A percentile compares a stretch with the other conserved stretches of the same genome.
These are phyloP conservation scores for Diacarnus erythraeanus DNA, from an alignment of 37 sponge, comb jelly and placozoan genomes.

Conservation along the genomic window DNA sequence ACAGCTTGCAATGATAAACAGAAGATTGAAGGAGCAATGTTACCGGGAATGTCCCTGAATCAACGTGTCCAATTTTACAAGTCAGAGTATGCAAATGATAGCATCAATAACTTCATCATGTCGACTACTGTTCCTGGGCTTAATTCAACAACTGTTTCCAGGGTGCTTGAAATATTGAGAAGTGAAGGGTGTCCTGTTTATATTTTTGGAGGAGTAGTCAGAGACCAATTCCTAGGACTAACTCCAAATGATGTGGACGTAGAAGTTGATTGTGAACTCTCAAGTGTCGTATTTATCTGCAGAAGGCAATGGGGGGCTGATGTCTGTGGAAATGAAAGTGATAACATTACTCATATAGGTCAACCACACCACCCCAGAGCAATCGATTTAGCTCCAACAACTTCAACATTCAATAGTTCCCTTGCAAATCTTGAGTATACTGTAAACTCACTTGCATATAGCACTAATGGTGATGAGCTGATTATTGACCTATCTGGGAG, in stretches of 20 bases:
- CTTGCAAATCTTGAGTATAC: conserved; percentile 22
- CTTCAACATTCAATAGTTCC: neutral
- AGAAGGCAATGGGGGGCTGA: neutral
- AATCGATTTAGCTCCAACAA: conserved; percentile 4
- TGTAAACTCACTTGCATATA: conserved; percentile 21
- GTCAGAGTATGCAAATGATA: neutral
- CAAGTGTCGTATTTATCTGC: neutral
- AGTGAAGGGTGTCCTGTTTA: neutral
- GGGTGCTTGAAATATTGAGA: conserved; percentile 1
- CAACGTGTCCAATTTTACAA: neutral
- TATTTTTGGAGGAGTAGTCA: conserved; percentile 12
- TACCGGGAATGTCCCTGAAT: too few relatives aligned
- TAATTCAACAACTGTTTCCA: neutral
- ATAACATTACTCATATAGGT: conserved; percentile 4
- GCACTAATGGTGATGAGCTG: conserved; percentile 24
- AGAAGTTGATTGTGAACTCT: conserved; percentile 15
- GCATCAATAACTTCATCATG: neutral
- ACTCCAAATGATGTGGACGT: conserved; percentile 31
- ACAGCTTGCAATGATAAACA: too few relatives aligned
- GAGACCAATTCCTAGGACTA: conserved; percentile 16
- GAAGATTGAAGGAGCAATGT: too few relatives aligned
- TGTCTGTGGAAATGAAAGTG: neutral
- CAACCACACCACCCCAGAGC: neutral
- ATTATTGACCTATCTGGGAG: conserved; percentile 24
- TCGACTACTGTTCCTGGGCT: neutral